Evolutionary conservation across 30 jellyfish, hydroid and myxozoan genomes (phyloP).

Genomic region (Calvadosia cruxmelitensis): DNA sequence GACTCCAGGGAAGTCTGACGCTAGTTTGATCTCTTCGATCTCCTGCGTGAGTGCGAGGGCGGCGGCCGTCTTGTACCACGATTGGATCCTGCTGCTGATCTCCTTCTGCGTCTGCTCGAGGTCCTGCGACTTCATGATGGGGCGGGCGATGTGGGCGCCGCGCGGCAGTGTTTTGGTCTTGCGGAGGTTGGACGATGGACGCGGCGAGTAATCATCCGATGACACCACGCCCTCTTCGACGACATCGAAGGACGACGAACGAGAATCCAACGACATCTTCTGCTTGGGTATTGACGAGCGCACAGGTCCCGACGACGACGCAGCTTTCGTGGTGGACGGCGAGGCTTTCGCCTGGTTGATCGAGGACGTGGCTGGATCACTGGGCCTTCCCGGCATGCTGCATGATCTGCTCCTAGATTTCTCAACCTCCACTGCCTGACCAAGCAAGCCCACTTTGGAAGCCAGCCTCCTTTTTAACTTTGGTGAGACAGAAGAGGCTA

Average conservation of each 20-base stretch:
- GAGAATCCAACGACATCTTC: neutral
- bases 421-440: neutral
- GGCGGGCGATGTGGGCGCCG: neutral
- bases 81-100: neutral
- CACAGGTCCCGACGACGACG: too few relatives aligned
- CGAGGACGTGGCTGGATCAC: neutral
- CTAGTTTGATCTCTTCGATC: neutral
- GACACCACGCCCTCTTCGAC: neutral
- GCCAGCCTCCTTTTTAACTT: neutral
- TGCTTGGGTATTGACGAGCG: too few relatives aligned
- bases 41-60: neutral
- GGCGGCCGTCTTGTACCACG: neutral
- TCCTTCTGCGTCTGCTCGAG: neutral
- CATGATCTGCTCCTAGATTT: neutral
- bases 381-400: neutral
- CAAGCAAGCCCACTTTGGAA: neutral
- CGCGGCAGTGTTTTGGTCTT: neutral
- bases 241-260: neutral
- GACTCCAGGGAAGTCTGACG: neutral
- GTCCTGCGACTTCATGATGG: neutral
- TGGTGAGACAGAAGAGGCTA: neutral
- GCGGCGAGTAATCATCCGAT: neutral
- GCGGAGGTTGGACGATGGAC: neutral
- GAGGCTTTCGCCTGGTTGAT: neutral
- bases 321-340: neutral